phyloP scores from a whole-genome alignment of 2,888 invertebrate species.

The Crepidodera aurea region DNA sequence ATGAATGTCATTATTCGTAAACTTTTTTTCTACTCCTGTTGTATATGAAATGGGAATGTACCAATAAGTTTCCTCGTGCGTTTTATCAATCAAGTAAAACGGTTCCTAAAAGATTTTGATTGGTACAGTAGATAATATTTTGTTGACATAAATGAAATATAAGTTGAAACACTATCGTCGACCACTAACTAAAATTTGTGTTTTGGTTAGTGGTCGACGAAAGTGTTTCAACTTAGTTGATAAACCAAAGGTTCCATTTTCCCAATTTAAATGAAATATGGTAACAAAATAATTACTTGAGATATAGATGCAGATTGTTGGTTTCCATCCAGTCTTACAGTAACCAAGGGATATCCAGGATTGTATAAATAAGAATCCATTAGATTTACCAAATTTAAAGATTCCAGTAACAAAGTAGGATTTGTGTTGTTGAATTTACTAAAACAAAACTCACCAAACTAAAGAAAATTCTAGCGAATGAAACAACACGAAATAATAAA shows the following conservation, averaged over 20 bases:
- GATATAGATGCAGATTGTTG: neutral
- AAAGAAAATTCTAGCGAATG: no score
- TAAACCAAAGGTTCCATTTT: no score
- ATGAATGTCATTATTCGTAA: slow-evolving; percentile 51
- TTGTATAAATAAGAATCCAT: slow-evolving; percentile 17
- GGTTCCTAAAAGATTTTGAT: slow-evolving; percentile 1
- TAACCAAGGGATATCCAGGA: slow-evolving; percentile 18
- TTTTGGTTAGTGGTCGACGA: no score
- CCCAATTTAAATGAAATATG: no score
- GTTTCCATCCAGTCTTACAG: neutral
- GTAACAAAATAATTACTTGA: slow-evolving; percentile 14
- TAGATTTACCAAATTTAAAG: slow-evolving; percentile 7
- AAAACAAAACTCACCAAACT: neutral
- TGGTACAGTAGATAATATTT: no score
- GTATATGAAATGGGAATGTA: slow-evolving; percentile 65
- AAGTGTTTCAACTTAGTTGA: no score
- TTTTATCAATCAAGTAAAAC: neutral
- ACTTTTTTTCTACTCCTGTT: slow-evolving; percentile 58
- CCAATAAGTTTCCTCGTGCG: slow-evolving; percentile 51
- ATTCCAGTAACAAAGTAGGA: slow-evolving; percentile 7
- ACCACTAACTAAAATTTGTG: no score
- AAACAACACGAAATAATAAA: no score
- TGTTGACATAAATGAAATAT: no score
- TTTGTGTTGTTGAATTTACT: slow-evolving; percentile 8
- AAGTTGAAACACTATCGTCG: no score